Percentiles rank a stretch among this genome's conserved stretches.
Evolutionary conservation across 2,113 vertebrate genomes (phyloP).

Genomic region (Atractosteus spatula): DNA sequence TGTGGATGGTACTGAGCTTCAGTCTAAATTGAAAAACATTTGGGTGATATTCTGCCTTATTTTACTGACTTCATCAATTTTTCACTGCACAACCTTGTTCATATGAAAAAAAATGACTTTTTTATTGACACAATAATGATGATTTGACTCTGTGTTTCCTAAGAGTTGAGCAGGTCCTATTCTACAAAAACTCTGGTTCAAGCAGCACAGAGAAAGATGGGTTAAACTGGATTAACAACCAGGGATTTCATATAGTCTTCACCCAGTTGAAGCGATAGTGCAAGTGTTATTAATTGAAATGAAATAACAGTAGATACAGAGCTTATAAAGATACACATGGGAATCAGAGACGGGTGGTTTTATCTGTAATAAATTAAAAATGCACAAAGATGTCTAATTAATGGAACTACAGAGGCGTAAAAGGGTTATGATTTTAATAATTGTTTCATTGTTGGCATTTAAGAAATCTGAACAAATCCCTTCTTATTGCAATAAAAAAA

Average conservation of each 20-base stretch:
- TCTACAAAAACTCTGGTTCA: too few relatives aligned
- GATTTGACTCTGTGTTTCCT: too few relatives aligned
- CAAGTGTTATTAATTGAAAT: neutral
- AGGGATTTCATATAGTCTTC: neutral
- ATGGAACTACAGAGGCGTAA: neutral
- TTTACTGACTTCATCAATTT: too few relatives aligned
- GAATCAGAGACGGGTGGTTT: neutral
- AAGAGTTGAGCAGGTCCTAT: too few relatives aligned
- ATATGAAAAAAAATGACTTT: too few relatives aligned
- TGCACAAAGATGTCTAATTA: slow-evolving; percentile 17
- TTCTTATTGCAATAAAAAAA: neutral
- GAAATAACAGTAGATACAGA: neutral
- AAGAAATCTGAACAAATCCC: neutral
- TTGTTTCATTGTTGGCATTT: neutral
- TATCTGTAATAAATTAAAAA: slow-evolving; percentile 9
- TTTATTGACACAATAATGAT: too few relatives aligned
- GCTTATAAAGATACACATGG: slow-evolving; percentile 5
- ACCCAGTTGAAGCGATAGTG: neutral
- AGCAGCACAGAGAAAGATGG: too few relatives aligned
- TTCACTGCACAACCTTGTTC: too few relatives aligned
- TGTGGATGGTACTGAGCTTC: too few relatives aligned
- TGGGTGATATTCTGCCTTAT: too few relatives aligned
- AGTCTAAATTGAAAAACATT: too few relatives aligned
- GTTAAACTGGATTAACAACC: too few relatives aligned
- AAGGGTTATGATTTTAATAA: neutral